A percentile compares a stretch with the other conserved stretches of the same genome.
These are phyloP conservation scores for Platycheirus rosarum DNA, from an alignment of 2,888 invertebrate genomes.

Conservation along the genomic window DNA sequence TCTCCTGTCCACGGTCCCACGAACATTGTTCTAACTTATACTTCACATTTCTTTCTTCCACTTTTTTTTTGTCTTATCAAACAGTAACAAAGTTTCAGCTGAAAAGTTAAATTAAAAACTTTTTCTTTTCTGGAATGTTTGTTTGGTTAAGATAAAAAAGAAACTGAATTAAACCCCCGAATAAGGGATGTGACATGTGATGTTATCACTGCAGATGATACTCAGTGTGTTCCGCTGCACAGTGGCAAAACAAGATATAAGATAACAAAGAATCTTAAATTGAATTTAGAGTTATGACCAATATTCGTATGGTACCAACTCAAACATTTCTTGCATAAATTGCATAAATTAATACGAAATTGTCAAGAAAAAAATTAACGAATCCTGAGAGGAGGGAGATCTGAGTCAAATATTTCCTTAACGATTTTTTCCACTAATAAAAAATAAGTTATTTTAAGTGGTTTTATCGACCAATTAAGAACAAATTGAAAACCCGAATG, in stretches of 20 bases:
- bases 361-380: no score
- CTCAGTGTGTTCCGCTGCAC: slow-evolving; percentile 6
- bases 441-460: no score
- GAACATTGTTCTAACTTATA: slow-evolving; percentile 61
- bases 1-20: slow-evolving; percentile 62
- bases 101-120: slow-evolving; percentile 72
- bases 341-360: no score
- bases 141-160: slow-evolving; percentile 57
- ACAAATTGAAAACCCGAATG: no score
- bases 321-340: slow-evolving; percentile 19
- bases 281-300: slow-evolving; percentile 20
- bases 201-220: slow-evolving; percentile 64
- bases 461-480: no score
- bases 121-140: slow-evolving; percentile 58
- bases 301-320: slow-evolving; percentile 16
- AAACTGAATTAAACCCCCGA: slow-evolving; percentile 49
- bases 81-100: slow-evolving; percentile 59
- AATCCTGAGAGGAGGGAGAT: no score
- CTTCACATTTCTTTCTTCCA: slow-evolving; percentile 28
- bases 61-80: slow-evolving; percentile 27
- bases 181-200: slow-evolving; percentile 57
- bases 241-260: no score
- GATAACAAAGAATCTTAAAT: slow-evolving; percentile 33
- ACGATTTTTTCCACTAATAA: no score
- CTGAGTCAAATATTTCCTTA: no score